Evolutionary conservation across 2,797 vertebrate species (phyloP), one percentile per base, ranked within the genome.

Genomic region (Labroides dimidiatus): DNA sequence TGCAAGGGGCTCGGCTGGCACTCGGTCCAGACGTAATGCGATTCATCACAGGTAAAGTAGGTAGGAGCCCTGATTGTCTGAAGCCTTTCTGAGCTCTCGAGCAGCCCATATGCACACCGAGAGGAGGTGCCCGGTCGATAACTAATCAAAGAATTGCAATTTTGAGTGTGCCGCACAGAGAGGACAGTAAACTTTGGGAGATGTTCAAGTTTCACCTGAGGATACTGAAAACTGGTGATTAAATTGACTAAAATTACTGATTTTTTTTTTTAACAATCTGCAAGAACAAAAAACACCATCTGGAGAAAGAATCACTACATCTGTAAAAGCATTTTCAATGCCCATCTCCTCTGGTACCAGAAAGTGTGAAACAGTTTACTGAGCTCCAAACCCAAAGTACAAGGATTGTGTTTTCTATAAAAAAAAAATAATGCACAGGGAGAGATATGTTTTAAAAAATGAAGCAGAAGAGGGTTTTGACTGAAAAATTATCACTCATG

Each of bases 11-110:
- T 80, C n/a, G 75, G 79, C 76, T 77, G 17, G 81, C 81, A 63
- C 75, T 82, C 51, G 81, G 78, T 59, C 74, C 75, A 45, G 73
- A 57, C 8, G 78, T 89, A 87, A 83, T 79, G 72, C 21, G 65
- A 91, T 92, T 89, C 75, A 90, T 92, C 89, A 88, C 85, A 84
- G 77, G 78, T 87, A 82, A 89, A 91, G 84, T 89, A 85, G 80
- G 84, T 84, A 81, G 85, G 71, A 81, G 79, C 69, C 64, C 78
- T 64, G 73, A 75, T 77, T 75, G 79, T 80, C 72, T 81, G 50
- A 49, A 60, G 59, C 64, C 72, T 81, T 60, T 77, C 68, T 61
- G 56, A 81, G 70, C 61, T 50, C 58, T 61, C 41, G 42, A 64
- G 77, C 70, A 75, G 55, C 63, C 64, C 23, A 42, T 69, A 68